Percentiles rank a stretch among this genome's conserved stretches.
These are phyloP conservation scores for Scolopax rusticola DNA, from an alignment of 2,797 vertebrate species.

Conservation along the genomic window DNA sequence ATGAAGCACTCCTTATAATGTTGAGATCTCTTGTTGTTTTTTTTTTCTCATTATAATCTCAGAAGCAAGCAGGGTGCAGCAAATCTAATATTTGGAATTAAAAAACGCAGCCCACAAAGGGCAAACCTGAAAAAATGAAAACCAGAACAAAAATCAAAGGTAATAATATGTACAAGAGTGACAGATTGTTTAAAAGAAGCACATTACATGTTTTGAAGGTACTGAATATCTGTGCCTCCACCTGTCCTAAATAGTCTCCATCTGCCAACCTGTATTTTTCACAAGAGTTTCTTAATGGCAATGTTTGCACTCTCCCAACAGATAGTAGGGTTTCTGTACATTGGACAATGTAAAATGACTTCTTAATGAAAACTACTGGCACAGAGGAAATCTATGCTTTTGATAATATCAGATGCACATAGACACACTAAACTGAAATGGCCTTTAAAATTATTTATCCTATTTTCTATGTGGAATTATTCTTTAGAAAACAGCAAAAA, in stretches of 20 bases:
- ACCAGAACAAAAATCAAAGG: not conserved
- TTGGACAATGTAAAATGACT: not conserved
- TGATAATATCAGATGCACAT: not conserved
- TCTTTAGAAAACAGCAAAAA: not conserved
- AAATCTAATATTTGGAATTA: not conserved
- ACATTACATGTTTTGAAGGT: not conserved
- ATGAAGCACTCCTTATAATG: not conserved
- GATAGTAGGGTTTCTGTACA: not conserved
- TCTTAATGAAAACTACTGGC: not conserved
- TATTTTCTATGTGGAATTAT: not conserved
- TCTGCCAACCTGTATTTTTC: not conserved
- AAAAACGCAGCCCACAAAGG: not conserved
- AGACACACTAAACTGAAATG: not conserved
- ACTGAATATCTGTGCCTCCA: not conserved
- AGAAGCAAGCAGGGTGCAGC: not conserved
- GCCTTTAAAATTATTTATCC: not conserved
- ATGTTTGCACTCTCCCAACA: not conserved
- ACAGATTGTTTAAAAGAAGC: not conserved
- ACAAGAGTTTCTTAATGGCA: not conserved
- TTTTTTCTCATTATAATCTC: not conserved
- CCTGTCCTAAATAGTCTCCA: not conserved
- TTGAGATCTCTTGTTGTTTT: not conserved
- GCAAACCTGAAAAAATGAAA: not conserved
- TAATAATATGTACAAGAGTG: not conserved
- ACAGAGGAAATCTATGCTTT: not conserved